phyloP scores from a whole-genome alignment of 2,888 invertebrate genomes.

The Drosophila mimica region DNA sequence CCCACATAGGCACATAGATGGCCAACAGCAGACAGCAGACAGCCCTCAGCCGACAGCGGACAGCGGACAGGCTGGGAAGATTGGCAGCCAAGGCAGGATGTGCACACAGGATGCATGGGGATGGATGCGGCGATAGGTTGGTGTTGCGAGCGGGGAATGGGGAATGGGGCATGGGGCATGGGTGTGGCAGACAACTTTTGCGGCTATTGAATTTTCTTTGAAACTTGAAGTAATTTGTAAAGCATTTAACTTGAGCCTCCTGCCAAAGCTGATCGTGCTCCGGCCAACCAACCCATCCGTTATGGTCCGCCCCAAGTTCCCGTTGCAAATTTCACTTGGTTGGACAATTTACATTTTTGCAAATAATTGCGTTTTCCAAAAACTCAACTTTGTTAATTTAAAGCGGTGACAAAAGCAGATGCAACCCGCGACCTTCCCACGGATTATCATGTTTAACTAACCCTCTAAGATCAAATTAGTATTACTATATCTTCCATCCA shows the following conservation, averaged over 20 bases:
- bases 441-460: neutral
- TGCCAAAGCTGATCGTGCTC: conserved; percentile 46
- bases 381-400: neutral
- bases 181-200: conserved; percentile 47
- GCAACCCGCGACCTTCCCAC: neutral
- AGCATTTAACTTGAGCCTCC: conserved; percentile 48
- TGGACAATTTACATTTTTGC: neutral
- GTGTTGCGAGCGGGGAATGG: no score
- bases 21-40: neutral
- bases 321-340: neutral
- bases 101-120: conserved; percentile 11
- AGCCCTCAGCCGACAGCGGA: neutral
- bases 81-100: conserved; percentile 9
- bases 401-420: neutral
- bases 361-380: neutral
- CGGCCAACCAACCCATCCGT: neutral
- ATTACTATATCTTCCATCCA: neutral
- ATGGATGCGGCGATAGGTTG: neutral
- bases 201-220: conserved; percentile 59
- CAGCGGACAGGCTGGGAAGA: neutral
- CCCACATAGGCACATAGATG: conserved; percentile 13
- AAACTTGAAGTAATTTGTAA: conserved; percentile 57
- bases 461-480: neutral
- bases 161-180: no score
- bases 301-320: neutral